These are phyloP conservation scores for Phenganax stokvisi DNA, from an alignment of 92 coral and sea anemone genomes.

Conservation along the genomic window DNA sequence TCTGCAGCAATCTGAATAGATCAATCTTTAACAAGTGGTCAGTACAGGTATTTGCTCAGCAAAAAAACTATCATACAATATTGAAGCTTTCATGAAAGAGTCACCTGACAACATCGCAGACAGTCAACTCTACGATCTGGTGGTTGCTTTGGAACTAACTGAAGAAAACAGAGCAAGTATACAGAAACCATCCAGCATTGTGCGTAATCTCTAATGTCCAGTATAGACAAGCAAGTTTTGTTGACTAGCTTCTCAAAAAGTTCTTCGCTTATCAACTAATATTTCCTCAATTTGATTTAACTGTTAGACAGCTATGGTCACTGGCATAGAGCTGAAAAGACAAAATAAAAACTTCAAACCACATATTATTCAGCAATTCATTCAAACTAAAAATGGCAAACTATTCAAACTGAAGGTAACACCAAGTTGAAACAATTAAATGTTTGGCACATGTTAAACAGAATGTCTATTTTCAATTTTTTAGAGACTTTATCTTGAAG, in stretches of 20 bases:
- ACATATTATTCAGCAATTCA: slow-evolving; percentile 51
- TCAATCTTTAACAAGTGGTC: background rate
- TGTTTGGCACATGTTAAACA: background rate
- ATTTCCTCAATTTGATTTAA: background rate
- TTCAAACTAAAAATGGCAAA: slow-evolving; percentile 77
- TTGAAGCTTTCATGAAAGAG: slow-evolving; percentile 8
- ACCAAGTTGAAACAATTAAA: background rate
- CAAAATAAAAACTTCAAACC: slow-evolving; percentile 41
- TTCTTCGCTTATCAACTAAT: background rate
- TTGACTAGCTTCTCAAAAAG: too few species aligned
- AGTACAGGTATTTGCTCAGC: slow-evolving; percentile 24
- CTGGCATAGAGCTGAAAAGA: slow-evolving; percentile 59
- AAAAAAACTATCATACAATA: slow-evolving; percentile 15
- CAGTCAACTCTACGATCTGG: background rate
- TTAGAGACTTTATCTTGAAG: slow-evolving; percentile 19
- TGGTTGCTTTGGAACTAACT: slow-evolving; percentile 24
- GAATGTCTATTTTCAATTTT: background rate
- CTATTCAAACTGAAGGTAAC: slow-evolving; percentile 66
- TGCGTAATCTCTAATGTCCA: background rate
- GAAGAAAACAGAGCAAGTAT: background rate
- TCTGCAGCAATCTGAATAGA: background rate
- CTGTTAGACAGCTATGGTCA: slow-evolving; percentile 22
- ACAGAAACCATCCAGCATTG: slow-evolving; percentile 25
- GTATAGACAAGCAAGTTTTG: background rate
- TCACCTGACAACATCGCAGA: background rate